Percentiles rank a stretch among this genome's conserved stretches.
These are phyloP conservation scores for Meiosimyza decipiens DNA, from an alignment of 2,888 invertebrate species.

Conservation along the genomic window DNA sequence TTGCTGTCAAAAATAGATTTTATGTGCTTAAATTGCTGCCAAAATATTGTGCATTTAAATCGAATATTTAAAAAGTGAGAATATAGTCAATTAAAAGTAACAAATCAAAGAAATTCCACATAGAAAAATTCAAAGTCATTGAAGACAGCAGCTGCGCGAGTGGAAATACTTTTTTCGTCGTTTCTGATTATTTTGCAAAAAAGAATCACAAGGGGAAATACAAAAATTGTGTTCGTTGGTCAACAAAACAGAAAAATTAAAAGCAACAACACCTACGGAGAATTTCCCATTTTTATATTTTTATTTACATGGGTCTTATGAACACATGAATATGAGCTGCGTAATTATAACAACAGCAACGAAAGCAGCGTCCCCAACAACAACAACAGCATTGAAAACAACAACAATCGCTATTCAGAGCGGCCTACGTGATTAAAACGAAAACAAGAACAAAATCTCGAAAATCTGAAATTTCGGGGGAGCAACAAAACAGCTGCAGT, in stretches of 20 bases:
- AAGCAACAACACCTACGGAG: conserved; percentile 24
- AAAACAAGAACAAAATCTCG: conserved; percentile 20
- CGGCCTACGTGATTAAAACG: conserved; percentile 57
- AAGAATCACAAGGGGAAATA: neutral
- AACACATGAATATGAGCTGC: conserved; percentile 29
- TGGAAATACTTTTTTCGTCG: conserved; percentile 34
- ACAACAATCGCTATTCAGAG: conserved; percentile 16
- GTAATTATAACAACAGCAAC: conserved; percentile 18
- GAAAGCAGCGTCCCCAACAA: conserved; percentile 18
- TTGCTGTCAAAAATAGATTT: neutral
- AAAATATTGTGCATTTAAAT: too few relatives aligned
- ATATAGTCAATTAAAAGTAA: neutral
- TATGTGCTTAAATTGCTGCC: neutral
- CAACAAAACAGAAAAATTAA: conserved; percentile 27
- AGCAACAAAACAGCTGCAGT: conserved; percentile 24
- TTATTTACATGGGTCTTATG: conserved; percentile 5
- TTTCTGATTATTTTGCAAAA: conserved; percentile 12
- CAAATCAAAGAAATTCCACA: neutral
- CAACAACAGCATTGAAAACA: conserved; percentile 15
- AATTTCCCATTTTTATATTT: conserved; percentile 18
- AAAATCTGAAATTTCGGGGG: neutral
- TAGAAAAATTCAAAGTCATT: neutral
- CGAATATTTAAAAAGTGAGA: too few relatives aligned
- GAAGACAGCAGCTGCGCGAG: neutral
- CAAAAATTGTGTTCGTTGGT: conserved; percentile 6